These are phyloP conservation scores for Auanema freiburgensis DNA, from an alignment of 2,888 invertebrate genomes.

Conservation along the genomic window DNA sequence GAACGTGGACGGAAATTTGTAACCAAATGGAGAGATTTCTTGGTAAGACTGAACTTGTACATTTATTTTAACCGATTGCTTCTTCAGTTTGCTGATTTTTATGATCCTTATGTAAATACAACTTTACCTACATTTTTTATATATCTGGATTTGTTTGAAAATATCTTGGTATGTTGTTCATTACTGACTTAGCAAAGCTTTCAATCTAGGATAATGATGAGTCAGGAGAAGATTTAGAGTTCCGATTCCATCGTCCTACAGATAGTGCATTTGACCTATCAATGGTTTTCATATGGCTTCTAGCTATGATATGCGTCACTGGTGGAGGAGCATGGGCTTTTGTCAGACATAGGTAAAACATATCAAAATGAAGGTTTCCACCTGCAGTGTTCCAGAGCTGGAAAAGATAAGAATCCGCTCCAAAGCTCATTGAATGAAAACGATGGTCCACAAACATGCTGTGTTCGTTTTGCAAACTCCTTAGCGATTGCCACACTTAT, in stretches of 20 bases:
- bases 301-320: slow-evolving; percentile 55
- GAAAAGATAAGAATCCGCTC: slow-evolving; percentile 12
- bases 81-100: slow-evolving; percentile 51
- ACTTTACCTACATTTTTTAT: slow-evolving; percentile 50
- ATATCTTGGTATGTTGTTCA: slow-evolving; percentile 27
- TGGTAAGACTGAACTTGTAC: slow-evolving; percentile 23
- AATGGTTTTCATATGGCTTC: slow-evolving; percentile 50
- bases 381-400: slow-evolving; percentile 4
- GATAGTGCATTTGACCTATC: slow-evolving; percentile 40
- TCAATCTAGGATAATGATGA: background rate
- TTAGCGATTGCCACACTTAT: slow-evolving; percentile 41
- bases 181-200: background rate
- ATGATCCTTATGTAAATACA: slow-evolving; percentile 48
- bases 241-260: slow-evolving; percentile 51
- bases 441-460: slow-evolving; percentile 7
- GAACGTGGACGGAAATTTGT: slow-evolving; percentile 32
- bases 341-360: slow-evolving; percentile 26
- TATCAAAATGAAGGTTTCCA: too few species aligned
- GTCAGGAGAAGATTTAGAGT: slow-evolving; percentile 19
- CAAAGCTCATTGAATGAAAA: background rate
- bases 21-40: slow-evolving; percentile 37
- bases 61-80: too few species aligned
- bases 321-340: slow-evolving; percentile 54
- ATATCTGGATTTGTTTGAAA: slow-evolving; percentile 36
- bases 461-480: slow-evolving; percentile 27